Evolutionary conservation across 2,888 invertebrate genomes (phyloP).

Genomic region (Coleophora deauratella): DNA sequence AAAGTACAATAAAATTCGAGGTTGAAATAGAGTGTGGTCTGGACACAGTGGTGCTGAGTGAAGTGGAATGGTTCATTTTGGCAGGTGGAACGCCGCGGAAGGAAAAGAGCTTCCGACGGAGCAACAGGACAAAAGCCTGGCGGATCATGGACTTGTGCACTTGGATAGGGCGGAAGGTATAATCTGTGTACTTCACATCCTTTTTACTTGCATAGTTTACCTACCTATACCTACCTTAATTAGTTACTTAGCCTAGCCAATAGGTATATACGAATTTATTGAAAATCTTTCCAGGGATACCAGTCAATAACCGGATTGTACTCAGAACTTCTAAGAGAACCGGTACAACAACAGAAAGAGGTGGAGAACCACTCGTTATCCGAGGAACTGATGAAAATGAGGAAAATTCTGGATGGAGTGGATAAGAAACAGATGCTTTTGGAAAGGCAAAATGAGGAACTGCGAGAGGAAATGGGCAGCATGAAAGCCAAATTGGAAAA

Average conservation of each 20-base stretch:
- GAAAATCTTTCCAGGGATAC: slow-evolving; percentile 36
- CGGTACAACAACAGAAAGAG: slow-evolving; percentile 24
- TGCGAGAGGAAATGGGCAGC: slow-evolving; percentile 43
- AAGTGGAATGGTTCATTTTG: slow-evolving; percentile 56
- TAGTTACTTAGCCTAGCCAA: too few relatives aligned
- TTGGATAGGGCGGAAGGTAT: slow-evolving; percentile 64
- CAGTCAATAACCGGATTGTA: slow-evolving; percentile 57
- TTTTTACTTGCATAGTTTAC: too few relatives aligned
- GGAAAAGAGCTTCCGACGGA: slow-evolving; percentile 40
- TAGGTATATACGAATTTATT: too few relatives aligned
- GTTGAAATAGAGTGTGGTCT: slow-evolving; percentile 48
- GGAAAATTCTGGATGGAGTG: slow-evolving; percentile 37
- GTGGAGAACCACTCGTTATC: slow-evolving; percentile 12
- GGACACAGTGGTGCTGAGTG: slow-evolving; percentile 39
- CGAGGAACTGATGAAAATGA: slow-evolving; percentile 40
- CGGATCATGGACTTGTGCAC: slow-evolving; percentile 52
- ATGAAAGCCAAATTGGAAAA: slow-evolving; percentile 49
- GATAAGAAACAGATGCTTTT: slow-evolving; percentile 38
- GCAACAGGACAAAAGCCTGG: slow-evolving; percentile 43
- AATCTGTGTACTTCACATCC: too few relatives aligned
- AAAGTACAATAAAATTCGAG: slow-evolving; percentile 36
- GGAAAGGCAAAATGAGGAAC: slow-evolving; percentile 39
- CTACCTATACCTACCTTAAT: too few relatives aligned
- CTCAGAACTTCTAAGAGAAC: slow-evolving; percentile 42
- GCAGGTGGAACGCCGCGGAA: slow-evolving; percentile 54